phyloP scores from a whole-genome alignment of 2,113 vertebrate genomes.

The Syrrhaptes paradoxus region DNA sequence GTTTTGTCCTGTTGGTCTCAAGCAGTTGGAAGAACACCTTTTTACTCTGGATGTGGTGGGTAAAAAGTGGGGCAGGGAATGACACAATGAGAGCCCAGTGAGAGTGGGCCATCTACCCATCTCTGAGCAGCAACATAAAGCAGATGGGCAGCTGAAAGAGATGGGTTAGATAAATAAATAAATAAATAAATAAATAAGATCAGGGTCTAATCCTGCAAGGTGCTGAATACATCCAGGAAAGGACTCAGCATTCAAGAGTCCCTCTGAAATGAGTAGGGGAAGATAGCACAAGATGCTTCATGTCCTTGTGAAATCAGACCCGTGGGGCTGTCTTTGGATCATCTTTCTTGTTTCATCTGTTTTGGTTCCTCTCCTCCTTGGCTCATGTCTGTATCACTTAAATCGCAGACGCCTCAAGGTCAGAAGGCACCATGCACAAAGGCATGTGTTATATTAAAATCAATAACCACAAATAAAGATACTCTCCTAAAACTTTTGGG shows the following conservation, averaged over 20 bases:
- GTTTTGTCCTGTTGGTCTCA: not conserved
- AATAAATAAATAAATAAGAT: not conserved
- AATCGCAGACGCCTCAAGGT: not conserved
- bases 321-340: fast-evolving
- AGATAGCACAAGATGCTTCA: not conserved
- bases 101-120: not conserved
- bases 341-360: not conserved
- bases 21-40: not conserved
- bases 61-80: not conserved
- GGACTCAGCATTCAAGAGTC: not conserved
- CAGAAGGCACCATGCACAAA: not conserved
- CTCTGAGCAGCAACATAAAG: not conserved
- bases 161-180: not conserved
- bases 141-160: not conserved
- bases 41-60: not conserved
- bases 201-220: not conserved
- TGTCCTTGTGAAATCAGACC: not conserved
- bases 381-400: not conserved
- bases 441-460: not conserved
- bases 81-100: fast-evolving
- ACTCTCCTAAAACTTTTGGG: not conserved
- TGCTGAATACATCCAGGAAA: not conserved
- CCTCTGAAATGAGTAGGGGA: not conserved
- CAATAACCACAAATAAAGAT: not conserved
- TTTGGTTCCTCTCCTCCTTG: not conserved